phyloP scores from a whole-genome alignment of 2,888 invertebrate species.

The Drosophila helvetica region DNA sequence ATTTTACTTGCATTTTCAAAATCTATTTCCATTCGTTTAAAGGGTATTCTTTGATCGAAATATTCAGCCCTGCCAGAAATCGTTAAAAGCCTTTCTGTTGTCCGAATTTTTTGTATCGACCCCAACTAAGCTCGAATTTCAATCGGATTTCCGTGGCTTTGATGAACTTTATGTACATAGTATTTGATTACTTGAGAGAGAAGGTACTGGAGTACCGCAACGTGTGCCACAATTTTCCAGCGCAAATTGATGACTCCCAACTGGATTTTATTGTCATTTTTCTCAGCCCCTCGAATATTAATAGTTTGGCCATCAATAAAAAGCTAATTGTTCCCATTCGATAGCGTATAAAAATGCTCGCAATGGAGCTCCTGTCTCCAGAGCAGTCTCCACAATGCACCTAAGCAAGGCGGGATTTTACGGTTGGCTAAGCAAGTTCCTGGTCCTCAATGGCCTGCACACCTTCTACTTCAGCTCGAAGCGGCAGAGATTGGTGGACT shows the following conservation, averaged over 20 bases:
- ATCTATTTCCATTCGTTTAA: not conserved
- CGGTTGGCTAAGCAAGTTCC: constrained; percentile 19
- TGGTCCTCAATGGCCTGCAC: constrained; percentile 33
- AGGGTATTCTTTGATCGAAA: not conserved
- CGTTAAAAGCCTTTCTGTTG: not conserved
- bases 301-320: constrained; percentile 8
- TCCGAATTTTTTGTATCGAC: not conserved
- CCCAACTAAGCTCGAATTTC: not conserved
- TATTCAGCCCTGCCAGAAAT: no score
- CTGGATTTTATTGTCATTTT: no score
- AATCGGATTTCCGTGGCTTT: constrained; percentile 12
- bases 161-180: not conserved
- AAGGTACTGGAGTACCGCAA: not conserved
- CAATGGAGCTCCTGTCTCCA: not conserved
- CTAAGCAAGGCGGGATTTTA: constrained; percentile 6
- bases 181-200: not conserved
- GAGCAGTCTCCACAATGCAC: constrained; percentile 15
- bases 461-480: constrained; percentile 16
- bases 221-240: constrained; percentile 22
- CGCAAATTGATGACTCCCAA: constrained; percentile 11
- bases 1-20: no score
- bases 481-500: not conserved
- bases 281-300: constrained; percentile 1
- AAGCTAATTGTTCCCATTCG: constrained; percentile 19
- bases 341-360: constrained; percentile 12